Base-by-base conservation (phyloP, 37 sponge, comb jelly and placozoan species). In the Agelas oroides region DNA sequence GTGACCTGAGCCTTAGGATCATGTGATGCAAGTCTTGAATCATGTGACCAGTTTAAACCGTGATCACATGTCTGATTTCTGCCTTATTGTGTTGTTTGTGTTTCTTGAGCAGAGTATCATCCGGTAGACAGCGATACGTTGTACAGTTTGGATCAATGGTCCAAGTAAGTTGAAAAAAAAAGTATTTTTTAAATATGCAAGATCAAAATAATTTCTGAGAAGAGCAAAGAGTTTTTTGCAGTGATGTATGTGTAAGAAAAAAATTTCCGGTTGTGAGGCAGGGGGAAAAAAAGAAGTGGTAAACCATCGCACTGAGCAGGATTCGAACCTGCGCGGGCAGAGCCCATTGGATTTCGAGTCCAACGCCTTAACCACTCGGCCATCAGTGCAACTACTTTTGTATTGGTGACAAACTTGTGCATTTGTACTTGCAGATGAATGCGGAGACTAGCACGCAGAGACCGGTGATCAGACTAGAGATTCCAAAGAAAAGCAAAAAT, bases 361-460 rank as follows among this genome's bases (percentile, higher is more conserved):
- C 90, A 93, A 97, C 97, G 95, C 97, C 97, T 97, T 97, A 97
- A 97, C 97, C 97, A 94, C 97, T 97, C 97, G 97, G 97, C 95
- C 97, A 97, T 94, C 97, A 94, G 87, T 97, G 97, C 94, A 67
- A 25, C 57, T 65, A n/a, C n/a, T 21, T 23, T 57, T 70, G 53
- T 53, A n/a, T 70, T 32, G n/a, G 28, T 12, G n/a, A 69, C 5
- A 73, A 15, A 80, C 14, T 37, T 73, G n/a, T 36, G 35, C 55
- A 32, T 67, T 32, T 32, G 6, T 70, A 41, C 39, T 8, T 59
- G 6, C 77, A 91, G 92, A 65, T 86, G 57, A 92, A 89, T 63
- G 65, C 71, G 30, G 92, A 95, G 36, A 92, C 89, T 3, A 75
- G 80, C 17, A 75, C 90, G 0, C 78, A 70, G n/a, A 76, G 94